Base-by-base conservation (phyloP, 2,888 invertebrate species). In the Cantharis flavilabris region DNA sequence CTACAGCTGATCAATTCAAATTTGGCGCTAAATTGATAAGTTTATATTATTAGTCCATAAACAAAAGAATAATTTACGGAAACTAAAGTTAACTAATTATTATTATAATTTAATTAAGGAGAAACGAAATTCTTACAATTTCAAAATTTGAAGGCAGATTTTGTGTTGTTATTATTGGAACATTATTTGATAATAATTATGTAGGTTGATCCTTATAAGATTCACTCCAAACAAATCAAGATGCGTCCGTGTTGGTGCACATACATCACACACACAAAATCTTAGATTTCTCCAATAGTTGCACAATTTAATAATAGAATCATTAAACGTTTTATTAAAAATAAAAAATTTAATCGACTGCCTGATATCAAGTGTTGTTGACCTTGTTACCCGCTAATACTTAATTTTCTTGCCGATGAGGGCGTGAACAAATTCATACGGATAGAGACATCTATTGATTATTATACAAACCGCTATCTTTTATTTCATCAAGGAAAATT, bases 331-430 rank as follows among this genome's bases (percentile, higher is more conserved):
- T 75, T 71, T 33, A 72, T 13, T 30, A 76, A 73, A 72, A 33
- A 71, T 72, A 65, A 77, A 77, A 76, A 72, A 73, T 80, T 76
- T 62, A 30, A 69, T 79, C 77, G 70, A 76, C 81, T 77, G 70
- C 74, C 81, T 78, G 78, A 79, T 79, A 83, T 83, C 80, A 82
- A 83, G 84, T 85, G 85, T 86, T 86, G 85, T 86, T 88, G 88
- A 88, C 88, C 88, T 88, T 88, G 88, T 88, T 88, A 86, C 86
- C 83, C 86, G 71, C 63, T 77, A 75, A 67, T 67, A 67, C 65
- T 67, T 23, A 13, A 20, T 23, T 67, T 67, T 67, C 23, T n/a
- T 18, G 23, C 65, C 65, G 65, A 10, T 67, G 26, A 26, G 65
- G 26, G 65, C 65, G 49, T 49, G n/a, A 49, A 49, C 49, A 49